Conservation (phyloP, 2,113 vertebrate species). For the Gobio gobio region DNA sequence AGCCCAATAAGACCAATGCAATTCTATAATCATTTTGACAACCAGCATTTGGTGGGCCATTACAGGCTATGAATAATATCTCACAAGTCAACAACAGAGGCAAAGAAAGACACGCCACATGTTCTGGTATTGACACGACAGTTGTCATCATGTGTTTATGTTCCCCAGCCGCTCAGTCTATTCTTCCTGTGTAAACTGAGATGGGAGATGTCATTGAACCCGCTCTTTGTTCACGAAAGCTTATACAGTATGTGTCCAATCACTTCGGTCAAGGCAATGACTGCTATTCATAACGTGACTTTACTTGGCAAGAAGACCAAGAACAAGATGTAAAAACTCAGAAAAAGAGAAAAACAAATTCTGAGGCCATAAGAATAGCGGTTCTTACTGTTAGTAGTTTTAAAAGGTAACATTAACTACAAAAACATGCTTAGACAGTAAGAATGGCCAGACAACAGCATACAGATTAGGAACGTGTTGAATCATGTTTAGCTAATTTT, state of each 20-base stretch:
- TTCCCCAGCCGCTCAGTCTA: constrained; percentile 4
- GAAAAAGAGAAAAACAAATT: neutral
- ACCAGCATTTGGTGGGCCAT: neutral
- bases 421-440: constrained; percentile 5
- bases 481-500: neutral
- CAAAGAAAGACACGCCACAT: neutral
- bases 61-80: neutral
- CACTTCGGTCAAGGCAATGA: constrained; percentile 28
- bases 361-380: neutral
- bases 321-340: neutral
- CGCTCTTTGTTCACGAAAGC: neutral
- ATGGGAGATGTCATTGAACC: constrained; percentile 28
- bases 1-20: neutral
- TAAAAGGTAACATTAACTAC: neutral
- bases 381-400: constrained; percentile 10
- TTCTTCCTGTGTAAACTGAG: constrained; percentile 31
- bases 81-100: neutral
- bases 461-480: neutral
- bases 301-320: constrained; percentile 56
- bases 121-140: neutral
- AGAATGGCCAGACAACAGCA: constrained; percentile 15
- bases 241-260: constrained; percentile 13
- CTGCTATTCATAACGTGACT: constrained; percentile 64
- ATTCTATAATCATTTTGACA: neutral
- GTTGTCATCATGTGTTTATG: constrained; percentile 6